Percentiles rank a stretch among this genome's conserved stretches.
phyloP scores from a whole-genome alignment of 2,113 vertebrate species.

The Aegotheles bennettii region DNA sequence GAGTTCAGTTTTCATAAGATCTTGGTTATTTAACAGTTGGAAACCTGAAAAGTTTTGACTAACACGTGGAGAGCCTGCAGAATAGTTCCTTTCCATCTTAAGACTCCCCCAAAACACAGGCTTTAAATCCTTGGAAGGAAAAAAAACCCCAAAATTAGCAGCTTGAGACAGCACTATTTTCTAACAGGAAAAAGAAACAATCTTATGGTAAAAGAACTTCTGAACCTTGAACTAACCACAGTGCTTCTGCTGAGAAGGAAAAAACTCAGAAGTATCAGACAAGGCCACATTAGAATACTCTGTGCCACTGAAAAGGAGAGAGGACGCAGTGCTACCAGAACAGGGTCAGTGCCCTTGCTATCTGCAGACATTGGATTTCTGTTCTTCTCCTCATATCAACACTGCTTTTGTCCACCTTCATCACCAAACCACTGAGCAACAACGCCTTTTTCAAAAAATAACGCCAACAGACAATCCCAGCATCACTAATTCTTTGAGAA shows the following conservation, averaged over 20 bases:
- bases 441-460: not conserved
- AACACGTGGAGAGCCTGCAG: not conserved
- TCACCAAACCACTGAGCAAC: not conserved
- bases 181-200: not conserved
- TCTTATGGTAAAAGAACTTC: not conserved
- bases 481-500: not conserved
- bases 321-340: not conserved
- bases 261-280: not conserved
- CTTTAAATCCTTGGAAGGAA: not conserved
- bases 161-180: not conserved
- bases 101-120: not conserved
- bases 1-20: not conserved
- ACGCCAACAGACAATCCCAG: not conserved
- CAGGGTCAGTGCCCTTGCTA: not conserved
- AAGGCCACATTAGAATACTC: not conserved
- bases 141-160: not conserved
- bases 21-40: not conserved
- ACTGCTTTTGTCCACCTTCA: not conserved
- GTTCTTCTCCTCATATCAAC: not conserved
- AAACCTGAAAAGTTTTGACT: not conserved
- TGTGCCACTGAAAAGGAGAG: accelerated
- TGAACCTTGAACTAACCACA: not conserved
- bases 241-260: not conserved
- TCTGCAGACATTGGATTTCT: not conserved
- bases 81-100: not conserved